Evolutionary conservation across 2,113 vertebrate species (phyloP).

Genomic region (Colinus virginianus): DNA sequence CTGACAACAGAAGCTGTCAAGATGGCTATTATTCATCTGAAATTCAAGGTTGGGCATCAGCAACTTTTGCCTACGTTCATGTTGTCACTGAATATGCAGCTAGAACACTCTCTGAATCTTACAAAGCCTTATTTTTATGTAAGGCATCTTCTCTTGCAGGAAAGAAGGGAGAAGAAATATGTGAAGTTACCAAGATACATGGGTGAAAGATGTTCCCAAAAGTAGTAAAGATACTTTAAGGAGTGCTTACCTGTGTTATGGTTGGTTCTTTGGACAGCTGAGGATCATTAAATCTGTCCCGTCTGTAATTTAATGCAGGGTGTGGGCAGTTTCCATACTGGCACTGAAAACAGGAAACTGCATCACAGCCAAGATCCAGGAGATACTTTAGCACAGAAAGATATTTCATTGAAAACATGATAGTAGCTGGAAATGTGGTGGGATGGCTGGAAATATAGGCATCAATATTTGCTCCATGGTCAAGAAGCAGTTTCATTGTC

Average conservation of each 20-base stretch:
- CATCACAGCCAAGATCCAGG: conserved; percentile 89
- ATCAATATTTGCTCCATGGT: conserved; percentile 88
- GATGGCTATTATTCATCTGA: neutral
- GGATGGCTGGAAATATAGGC: conserved; percentile 82
- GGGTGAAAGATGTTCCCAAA: neutral
- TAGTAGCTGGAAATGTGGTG: conserved; percentile 88
- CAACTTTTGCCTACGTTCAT: neutral
- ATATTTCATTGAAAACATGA: conserved; percentile 88
- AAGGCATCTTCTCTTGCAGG: neutral
- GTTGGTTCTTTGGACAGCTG: conserved; percentile 63
- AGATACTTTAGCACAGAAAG: conserved; percentile 88
- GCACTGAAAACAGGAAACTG: conserved; percentile 88
- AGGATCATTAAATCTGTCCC: conserved; percentile 63
- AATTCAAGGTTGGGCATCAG: neutral
- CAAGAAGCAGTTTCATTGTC: conserved; percentile 87
- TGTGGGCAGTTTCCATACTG: conserved; percentile 83
- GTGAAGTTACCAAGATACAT: neutral
- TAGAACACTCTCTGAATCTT: neutral
- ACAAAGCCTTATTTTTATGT: neutral
- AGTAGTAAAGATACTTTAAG: neutral
- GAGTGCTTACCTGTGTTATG: conserved; percentile 76
- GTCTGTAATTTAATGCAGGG: conserved; percentile 73
- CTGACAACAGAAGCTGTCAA: neutral
- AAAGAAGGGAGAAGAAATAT: neutral
- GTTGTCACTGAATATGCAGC: neutral